Conservation (phyloP, 1,140 invertebrate species). For the Acromyrmex charruanus region DNA sequence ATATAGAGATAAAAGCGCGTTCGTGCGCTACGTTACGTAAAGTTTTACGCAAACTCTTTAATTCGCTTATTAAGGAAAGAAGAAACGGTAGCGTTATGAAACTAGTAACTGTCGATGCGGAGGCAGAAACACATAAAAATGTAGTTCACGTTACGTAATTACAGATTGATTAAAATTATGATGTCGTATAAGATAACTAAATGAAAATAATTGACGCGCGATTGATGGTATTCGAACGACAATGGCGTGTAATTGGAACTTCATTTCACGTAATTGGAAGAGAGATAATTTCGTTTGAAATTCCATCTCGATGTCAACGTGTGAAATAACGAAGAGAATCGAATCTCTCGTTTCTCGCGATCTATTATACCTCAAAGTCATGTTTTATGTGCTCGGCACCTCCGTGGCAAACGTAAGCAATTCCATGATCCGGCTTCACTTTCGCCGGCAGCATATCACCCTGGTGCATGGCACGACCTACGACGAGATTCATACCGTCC, state of each 20-base stretch:
- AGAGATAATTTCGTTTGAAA: background rate
- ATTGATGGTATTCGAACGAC: conserved; percentile 1
- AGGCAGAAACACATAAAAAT: background rate
- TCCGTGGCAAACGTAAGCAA: conserved; percentile 84
- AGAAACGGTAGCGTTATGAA: conserved; percentile 2
- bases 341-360: background rate
- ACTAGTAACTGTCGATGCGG: background rate
- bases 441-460: conserved; percentile 86
- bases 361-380: conserved; percentile 84
- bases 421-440: conserved; percentile 82
- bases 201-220: conserved; percentile 1
- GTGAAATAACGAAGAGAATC: background rate
- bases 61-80: conserved; percentile 37
- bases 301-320: background rate
- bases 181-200: background rate
- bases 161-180: conserved; percentile 33
- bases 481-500: conserved; percentile 84
- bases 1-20: background rate
- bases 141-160: conserved; percentile 22
- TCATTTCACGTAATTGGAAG: conserved; percentile 15
- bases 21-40: conserved; percentile 14
- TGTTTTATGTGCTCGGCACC: conserved; percentile 84
- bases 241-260: conserved; percentile 1
- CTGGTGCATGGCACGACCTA: conserved; percentile 85
- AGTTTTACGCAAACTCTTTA: background rate